phyloP scores from a whole-genome alignment of 2,797 vertebrate species.

The Cryptoblepharus egeriae region DNA sequence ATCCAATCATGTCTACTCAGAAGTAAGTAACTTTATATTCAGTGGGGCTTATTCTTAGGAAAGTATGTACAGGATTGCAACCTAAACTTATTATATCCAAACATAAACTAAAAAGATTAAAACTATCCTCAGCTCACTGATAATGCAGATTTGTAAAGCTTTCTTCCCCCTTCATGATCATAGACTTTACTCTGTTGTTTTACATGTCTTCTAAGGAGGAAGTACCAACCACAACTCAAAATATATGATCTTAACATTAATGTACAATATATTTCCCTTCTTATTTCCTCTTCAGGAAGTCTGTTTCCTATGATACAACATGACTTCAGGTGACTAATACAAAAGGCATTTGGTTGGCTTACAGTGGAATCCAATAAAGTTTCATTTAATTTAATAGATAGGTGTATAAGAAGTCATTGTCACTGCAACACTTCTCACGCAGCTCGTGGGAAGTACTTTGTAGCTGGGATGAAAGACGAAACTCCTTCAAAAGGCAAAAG shows the following conservation, averaged over 20 bases:
- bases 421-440: not conserved
- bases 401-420: not conserved
- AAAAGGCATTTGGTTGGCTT: not conserved
- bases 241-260: not conserved
- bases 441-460: not conserved
- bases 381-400: not conserved
- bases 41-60: too few relatives aligned
- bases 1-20: too few relatives aligned
- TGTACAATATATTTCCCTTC: not conserved
- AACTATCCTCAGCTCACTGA: not conserved
- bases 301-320: not conserved
- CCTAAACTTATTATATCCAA: not conserved
- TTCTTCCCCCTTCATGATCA: not conserved
- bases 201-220: slow-evolving; percentile 1
- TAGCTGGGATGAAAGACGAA: not conserved
- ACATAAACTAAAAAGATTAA: not conserved
- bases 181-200: slow-evolving; percentile 6
- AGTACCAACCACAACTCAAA: not conserved
- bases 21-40: too few relatives aligned
- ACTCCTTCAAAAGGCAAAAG: not conserved
- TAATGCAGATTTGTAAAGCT: not conserved
- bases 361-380: not conserved
- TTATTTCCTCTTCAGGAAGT: not conserved
- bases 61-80: too few relatives aligned
- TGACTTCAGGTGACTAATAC: not conserved